Conservation (phyloP, 2,113 vertebrate genomes). For the Myiagra hebetior region DNA sequence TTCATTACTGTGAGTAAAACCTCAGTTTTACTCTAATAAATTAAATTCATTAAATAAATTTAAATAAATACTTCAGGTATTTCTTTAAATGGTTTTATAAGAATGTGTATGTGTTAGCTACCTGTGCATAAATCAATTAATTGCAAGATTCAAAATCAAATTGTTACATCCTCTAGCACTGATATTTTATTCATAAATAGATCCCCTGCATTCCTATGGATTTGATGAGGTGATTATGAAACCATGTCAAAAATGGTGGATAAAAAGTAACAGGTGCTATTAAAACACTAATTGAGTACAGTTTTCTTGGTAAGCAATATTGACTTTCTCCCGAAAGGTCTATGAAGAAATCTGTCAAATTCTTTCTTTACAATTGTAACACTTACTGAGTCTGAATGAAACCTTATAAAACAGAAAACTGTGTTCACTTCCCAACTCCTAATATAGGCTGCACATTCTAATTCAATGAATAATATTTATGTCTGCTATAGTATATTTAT, state of each 20-base stretch:
- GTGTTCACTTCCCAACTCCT: background rate
- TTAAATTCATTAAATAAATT: background rate
- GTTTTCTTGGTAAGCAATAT: background rate
- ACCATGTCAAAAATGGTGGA: background rate
- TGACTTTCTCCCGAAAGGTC: background rate
- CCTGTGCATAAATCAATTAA: background rate
- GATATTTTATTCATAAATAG: background rate
- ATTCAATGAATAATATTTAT: slow-evolving; percentile 47
- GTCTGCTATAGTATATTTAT: background rate
- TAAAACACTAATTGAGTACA: background rate
- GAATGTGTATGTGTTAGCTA: background rate
- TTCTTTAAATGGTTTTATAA: background rate
- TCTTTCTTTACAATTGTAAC: background rate
- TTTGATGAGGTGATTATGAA: background rate
- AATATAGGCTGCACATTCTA: background rate
- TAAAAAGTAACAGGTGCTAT: background rate
- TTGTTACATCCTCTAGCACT: background rate
- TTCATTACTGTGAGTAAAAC: background rate
- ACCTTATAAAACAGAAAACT: background rate
- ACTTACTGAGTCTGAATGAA: background rate
- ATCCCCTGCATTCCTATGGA: background rate
- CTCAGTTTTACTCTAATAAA: background rate
- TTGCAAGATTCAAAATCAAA: background rate
- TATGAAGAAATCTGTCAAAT: background rate
- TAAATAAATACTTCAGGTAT: background rate